A percentile compares a stretch with the other conserved stretches of the same genome.
Evolutionary conservation across 2,888 invertebrate genomes (phyloP).

Genomic region (Drosophila parthenogenetica): DNA sequence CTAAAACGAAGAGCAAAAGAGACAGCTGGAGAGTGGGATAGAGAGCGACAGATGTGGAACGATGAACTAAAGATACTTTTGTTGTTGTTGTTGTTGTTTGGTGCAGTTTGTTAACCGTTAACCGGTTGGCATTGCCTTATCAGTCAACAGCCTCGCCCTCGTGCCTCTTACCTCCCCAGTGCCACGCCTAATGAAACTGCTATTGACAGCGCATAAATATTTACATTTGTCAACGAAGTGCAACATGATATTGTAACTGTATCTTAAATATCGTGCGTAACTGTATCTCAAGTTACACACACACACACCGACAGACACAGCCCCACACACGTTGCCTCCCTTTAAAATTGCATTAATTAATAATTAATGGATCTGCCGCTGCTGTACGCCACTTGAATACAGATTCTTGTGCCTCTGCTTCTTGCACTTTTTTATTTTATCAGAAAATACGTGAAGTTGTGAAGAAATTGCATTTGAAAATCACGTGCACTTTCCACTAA

Average conservation of each 20-base stretch:
- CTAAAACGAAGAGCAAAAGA: not conserved
- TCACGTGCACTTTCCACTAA: conserved; percentile 32
- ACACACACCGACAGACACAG: not conserved
- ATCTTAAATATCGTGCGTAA: conserved; percentile 14
- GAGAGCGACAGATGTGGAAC: not conserved
- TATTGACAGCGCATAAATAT: conserved; percentile 54
- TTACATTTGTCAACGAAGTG: conserved; percentile 35
- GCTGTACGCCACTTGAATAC: not conserved
- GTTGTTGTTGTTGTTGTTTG: not conserved
- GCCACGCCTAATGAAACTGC: conserved; percentile 36
- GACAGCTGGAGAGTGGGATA: not conserved
- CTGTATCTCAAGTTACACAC: conserved; percentile 8
- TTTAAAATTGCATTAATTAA: conserved; percentile 31
- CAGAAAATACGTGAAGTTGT: conserved; percentile 14
- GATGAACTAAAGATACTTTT: conserved; percentile 5
- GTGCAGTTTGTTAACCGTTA: conserved; percentile 18
- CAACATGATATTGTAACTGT: conserved; percentile 27
- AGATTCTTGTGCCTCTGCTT: not conserved
- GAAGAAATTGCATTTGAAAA: conserved; percentile 18
- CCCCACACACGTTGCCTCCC: not conserved
- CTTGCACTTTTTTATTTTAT: conserved; percentile 7
- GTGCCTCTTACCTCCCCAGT: not conserved
- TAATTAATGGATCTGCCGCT: conserved; percentile 28
- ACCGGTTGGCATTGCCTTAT: conserved; percentile 34
- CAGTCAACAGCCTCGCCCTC: conserved; percentile 33